Conservation (phyloP, 2,888 invertebrate species). For the Sesamia inferens region DNA sequence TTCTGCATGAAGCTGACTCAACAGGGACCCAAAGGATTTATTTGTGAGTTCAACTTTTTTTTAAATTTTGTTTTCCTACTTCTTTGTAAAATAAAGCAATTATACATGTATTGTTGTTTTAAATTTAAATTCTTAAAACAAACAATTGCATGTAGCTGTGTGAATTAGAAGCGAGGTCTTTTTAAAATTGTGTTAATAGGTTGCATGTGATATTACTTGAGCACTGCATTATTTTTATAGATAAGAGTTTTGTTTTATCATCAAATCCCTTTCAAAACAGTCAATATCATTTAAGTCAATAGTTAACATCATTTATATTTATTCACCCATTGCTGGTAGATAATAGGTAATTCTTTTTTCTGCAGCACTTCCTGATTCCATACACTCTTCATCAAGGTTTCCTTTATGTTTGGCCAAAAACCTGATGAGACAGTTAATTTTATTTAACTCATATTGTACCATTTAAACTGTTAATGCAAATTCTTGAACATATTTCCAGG, state of each 20-base stretch:
- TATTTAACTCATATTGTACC: too few species aligned
- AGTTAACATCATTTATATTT: not conserved
- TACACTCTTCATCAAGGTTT: not conserved
- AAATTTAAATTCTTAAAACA: not conserved
- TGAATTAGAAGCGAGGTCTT: slow-evolving; percentile 2
- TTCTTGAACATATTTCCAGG: slow-evolving; percentile 89
- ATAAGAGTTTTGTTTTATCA: not conserved
- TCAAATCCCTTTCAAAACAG: too few species aligned
- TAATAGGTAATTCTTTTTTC: not conserved
- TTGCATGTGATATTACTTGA: not conserved
- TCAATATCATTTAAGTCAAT: not conserved
- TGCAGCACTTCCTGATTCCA: not conserved
- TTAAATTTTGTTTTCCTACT: not conserved
- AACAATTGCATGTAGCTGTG: not conserved
- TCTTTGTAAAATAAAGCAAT: not conserved
- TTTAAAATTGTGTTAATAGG: slow-evolving; percentile 8
- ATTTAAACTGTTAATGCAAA: not conserved
- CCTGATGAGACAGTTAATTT: not conserved
- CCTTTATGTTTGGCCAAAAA: not conserved
- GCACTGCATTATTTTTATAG: not conserved
- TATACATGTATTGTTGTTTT: not conserved
- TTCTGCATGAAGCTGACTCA: slow-evolving; percentile 98
- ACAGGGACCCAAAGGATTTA: slow-evolving; percentile 97
- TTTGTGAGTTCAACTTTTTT: slow-evolving; percentile 93
- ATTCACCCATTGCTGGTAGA: not conserved